Base-by-base conservation (phyloP, 1,140 invertebrate genomes). In the Drepana arcuata region DNA sequence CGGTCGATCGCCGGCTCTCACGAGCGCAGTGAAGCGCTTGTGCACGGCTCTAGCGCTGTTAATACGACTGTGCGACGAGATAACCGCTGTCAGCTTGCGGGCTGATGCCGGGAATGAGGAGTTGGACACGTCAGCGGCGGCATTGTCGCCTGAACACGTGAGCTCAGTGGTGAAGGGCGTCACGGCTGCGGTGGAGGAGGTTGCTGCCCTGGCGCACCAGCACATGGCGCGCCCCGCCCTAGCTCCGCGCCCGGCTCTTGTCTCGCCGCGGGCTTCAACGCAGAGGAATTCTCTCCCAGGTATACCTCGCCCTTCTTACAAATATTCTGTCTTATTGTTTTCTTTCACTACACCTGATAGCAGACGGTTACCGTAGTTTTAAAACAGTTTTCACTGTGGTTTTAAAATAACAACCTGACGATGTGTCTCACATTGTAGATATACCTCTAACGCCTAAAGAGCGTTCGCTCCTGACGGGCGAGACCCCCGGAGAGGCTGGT, bases 21-120 rank as follows among this genome's bases (percentile, higher is more conserved):
- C 72, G 44, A 93, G 92, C 14, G 92, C 93, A 9, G 93, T 93
- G 12, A 93, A 92, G 70, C 90, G 93, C 71, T 90, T 97, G 14
- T 95, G 95, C 63, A 91, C 93, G 54, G 91, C 92, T 36, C 79
- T 97, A 25, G 94, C 95, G 7, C 90, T 92, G 70, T 86, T 98
- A 35, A 91, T 98, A 44, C 91, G 93, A 60, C 88, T 96, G 36
- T 95, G 95, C 72, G 95, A 98, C 77, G 92, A 95, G 70, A 92
- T 79, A 11, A 71, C 74, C 0, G 69, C 69, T 0, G 60, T 71
- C 0, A 73, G 94, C 24, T 81, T 96, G 48, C 84, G 96, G 2
- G 87, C 90, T 49, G 89, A 89, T 15, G 88, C 91, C 24, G 62
- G 61, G 4, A 60, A 74, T 14, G 56, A 67, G 14, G 72, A 72